Evolutionary conservation across 2,797 vertebrate genomes (phyloP), one percentile per base, ranked within the genome.

Genomic region (Eidolon dupreanum): DNA sequence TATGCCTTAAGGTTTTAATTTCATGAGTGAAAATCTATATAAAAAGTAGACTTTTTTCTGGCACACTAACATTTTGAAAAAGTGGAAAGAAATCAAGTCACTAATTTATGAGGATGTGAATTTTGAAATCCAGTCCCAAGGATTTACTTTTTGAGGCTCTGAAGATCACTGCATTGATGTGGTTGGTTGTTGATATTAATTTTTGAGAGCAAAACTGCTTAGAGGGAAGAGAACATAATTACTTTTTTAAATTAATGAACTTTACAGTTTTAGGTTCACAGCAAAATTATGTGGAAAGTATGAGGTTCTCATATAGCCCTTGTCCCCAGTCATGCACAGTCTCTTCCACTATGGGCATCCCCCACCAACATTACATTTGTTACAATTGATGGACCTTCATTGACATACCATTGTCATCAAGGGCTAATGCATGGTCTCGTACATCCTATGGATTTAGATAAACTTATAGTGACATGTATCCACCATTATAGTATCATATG

Each of bases 31-130:
- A 84, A 88, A 55, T 78, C 8, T 84, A 11, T 53, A 8, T 88
- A 73, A 68, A 94, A 93, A 49, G 17, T 7, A 86, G 4, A 84
- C 41, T 82, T 96, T 81, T 84, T 88, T 3, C 11, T 92, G 51
- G 46, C 59, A 73, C 6, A 36, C 28, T 20, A 85, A 26, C 33
- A 38, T 68, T 90, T 96, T 87, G 63, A 24, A 95, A 43, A 89
- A 83, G 24, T 93, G 49, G n/a, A 87, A 92, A 95, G 17, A 90
- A 93, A 70, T 88, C 43, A 19, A 22, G 90, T 95, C 57, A 74
- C 26, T 49, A 26, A 87, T 87, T 22, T 51, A 36, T 85, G 38
- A 81, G 11, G 66, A 88, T 70, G 33, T 66, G 20, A n/a, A 31
- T 85, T 96, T 93, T 92, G n/a, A 79, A 61, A 61, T 81, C 20